These are phyloP conservation scores for Craniophora ligustri DNA, from an alignment of 2,888 invertebrate species.

Conservation along the genomic window DNA sequence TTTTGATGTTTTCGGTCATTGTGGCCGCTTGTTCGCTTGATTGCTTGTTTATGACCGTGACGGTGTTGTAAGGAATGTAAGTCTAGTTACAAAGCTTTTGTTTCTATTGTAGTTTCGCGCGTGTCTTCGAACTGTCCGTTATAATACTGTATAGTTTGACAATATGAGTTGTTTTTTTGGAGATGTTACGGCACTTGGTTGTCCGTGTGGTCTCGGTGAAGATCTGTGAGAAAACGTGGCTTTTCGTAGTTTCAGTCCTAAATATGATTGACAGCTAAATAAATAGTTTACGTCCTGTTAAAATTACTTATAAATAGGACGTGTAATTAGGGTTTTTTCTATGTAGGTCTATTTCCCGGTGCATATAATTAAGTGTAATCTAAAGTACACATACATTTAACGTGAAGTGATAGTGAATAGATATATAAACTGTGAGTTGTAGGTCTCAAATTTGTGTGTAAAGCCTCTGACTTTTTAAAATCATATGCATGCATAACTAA, in stretches of 20 bases:
- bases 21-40: constrained; percentile 70
- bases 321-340: too few species aligned
- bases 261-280: neutral
- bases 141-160: constrained; percentile 56
- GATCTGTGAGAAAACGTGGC: neutral
- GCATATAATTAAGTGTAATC: too few species aligned
- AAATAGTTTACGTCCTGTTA: too few species aligned
- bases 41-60: constrained; percentile 79
- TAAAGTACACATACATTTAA: too few species aligned
- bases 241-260: too few species aligned
- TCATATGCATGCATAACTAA: too few species aligned
- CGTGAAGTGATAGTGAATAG: too few species aligned
- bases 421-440: too few species aligned
- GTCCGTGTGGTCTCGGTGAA: constrained; percentile 43
- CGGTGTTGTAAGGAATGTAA: constrained; percentile 58
- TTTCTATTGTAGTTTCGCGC: constrained; percentile 67
- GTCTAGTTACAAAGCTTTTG: constrained; percentile 69
- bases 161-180: constrained; percentile 13
- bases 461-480: too few species aligned
- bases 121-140: constrained; percentile 72
- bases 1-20: constrained; percentile 84
- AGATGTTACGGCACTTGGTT: constrained; percentile 3
- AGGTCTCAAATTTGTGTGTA: too few species aligned
- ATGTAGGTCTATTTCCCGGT: too few species aligned
- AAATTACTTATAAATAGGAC: too few species aligned